These are phyloP conservation scores for Brachionus manjavacas DNA, from an alignment of 1,140 invertebrate genomes.

Conservation along the genomic window DNA sequence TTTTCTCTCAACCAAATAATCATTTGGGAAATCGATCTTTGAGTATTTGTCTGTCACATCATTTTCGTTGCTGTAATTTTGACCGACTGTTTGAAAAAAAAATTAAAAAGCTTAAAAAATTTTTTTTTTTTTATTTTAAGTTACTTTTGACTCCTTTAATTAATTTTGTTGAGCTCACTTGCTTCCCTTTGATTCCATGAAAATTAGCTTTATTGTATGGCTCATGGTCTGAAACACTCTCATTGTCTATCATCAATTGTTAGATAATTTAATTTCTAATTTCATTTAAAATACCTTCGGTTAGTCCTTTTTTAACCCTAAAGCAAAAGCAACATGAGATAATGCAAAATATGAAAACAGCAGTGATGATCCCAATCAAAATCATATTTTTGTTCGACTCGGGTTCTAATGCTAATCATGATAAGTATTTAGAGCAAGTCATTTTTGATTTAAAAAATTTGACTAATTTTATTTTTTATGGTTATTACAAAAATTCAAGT, in stretches of 20 bases:
- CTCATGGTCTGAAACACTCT: conserved; percentile 11
- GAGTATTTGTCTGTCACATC: background rate
- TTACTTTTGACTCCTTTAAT: conserved; percentile 1
- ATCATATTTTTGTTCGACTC: conserved; percentile 4
- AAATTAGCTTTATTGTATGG: background rate
- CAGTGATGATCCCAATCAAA: background rate
- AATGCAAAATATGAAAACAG: background rate
- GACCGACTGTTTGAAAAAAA: too few relatives aligned
- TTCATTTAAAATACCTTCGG: background rate
- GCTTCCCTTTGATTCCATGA: background rate
- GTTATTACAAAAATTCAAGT: too few relatives aligned
- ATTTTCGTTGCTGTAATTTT: too few relatives aligned
- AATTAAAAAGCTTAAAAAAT: too few relatives aligned
- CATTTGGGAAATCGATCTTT: background rate
- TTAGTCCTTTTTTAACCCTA: conserved; percentile 35
- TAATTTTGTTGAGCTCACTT: background rate
- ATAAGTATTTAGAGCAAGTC: too few relatives aligned
- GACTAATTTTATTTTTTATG: too few relatives aligned
- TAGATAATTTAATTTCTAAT: background rate
- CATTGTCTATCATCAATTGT: background rate
- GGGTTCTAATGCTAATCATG: background rate
- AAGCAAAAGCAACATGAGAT: conserved; percentile 26
- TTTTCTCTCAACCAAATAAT: background rate
- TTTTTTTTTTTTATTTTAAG: too few relatives aligned
- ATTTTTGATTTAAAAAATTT: too few relatives aligned